Conservation (phyloP, 1,140 invertebrate species). For the Cepaea nemoralis region DNA sequence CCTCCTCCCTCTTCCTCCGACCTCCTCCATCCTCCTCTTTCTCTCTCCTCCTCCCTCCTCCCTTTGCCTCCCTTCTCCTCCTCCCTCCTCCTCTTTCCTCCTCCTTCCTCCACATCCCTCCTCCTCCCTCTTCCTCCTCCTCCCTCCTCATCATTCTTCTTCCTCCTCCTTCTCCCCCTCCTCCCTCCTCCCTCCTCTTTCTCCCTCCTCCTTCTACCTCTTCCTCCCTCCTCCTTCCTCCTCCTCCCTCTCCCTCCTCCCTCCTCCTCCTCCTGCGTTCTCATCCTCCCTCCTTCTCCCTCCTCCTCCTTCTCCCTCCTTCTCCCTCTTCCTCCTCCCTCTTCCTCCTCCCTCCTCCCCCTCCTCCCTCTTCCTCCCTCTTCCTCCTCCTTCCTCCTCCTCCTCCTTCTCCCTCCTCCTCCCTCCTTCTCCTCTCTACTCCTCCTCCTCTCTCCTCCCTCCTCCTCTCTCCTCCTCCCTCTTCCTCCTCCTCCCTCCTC, state of each 20-base stretch:
- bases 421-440: no score
- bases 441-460: no score
- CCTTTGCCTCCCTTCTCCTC: no score
- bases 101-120: no score
- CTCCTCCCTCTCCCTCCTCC: background rate
- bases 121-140: background rate
- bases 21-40: conserved; percentile 14
- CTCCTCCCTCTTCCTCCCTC: conserved; percentile 15
- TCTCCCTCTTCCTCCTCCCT: background rate
- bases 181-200: conserved; percentile 7
- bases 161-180: background rate
- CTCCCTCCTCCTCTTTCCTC: no score
- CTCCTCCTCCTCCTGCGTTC: no score
- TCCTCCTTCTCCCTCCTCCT: conserved; percentile 14
- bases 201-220: no score
- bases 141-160: no score
- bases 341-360: background rate
- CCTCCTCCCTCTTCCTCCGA: background rate
- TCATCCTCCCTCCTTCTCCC: background rate
- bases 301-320: background rate
- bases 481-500: background rate
- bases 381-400: conserved; percentile 18
- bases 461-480: background rate
- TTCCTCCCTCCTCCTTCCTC: background rate
- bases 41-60: no score